Percentiles rank a stretch among this genome's conserved stretches.
These are phyloP conservation scores for Neogobius melanostomus DNA, from an alignment of 2,113 vertebrate genomes.

Conservation along the genomic window DNA sequence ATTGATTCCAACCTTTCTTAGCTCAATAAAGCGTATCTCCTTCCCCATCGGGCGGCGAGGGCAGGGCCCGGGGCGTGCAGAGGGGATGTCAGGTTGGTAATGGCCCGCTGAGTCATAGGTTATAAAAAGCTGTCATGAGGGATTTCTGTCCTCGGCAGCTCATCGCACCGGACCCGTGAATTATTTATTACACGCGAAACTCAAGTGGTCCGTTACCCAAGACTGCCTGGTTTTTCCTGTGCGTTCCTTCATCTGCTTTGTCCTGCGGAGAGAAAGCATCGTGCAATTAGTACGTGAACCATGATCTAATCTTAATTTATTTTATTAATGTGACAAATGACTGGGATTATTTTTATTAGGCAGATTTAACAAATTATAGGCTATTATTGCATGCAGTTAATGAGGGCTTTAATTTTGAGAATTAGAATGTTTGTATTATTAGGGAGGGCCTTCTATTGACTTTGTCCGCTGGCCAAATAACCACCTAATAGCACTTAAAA, in stretches of 20 bases:
- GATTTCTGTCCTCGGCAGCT: conserved; percentile 78
- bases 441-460: conserved; percentile 46
- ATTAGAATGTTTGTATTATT: conserved; percentile 63
- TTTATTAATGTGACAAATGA: conserved; percentile 47
- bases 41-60: conserved; percentile 34
- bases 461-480: conserved; percentile 59
- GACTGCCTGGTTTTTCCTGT: conserved; percentile 70
- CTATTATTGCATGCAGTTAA: conserved; percentile 29
- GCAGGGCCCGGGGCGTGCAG: conserved; percentile 50
- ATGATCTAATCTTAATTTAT: conserved; percentile 30
- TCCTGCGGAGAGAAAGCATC: conserved; percentile 69
- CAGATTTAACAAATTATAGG: conserved; percentile 43
- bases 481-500: conserved; percentile 52
- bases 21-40: conserved; percentile 42
- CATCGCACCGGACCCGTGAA: conserved; percentile 75
- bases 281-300: conserved; percentile 46
- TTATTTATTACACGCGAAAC: conserved; percentile 79
- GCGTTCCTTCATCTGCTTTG: conserved; percentile 50
- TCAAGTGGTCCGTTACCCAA: conserved; percentile 70
- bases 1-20: background rate
- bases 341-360: conserved; percentile 30
- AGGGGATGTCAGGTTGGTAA: conserved; percentile 73
- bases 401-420: conserved; percentile 46
- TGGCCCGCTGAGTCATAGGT: conserved; percentile 79
- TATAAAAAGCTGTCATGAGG: conserved; percentile 81